These are phyloP conservation scores for Macheiramphus alcinus DNA, from an alignment of 2,113 vertebrate species.

Conservation along the genomic window DNA sequence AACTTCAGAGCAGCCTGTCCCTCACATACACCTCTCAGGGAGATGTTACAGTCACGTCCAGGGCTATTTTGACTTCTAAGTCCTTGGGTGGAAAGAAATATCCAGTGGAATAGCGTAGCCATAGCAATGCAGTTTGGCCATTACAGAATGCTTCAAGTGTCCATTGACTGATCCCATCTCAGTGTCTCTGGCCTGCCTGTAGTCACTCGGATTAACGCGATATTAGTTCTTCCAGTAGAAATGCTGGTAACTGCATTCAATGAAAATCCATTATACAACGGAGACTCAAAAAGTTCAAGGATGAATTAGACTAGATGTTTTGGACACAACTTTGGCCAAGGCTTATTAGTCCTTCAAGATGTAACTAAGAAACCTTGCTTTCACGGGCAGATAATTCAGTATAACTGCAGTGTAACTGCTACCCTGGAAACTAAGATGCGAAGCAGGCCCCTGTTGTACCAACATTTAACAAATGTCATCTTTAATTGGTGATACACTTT, in stretches of 20 bases:
- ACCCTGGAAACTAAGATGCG: not conserved
- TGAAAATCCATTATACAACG: not conserved
- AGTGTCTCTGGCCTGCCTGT: not conserved
- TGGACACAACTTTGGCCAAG: not conserved
- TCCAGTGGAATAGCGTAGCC: not conserved
- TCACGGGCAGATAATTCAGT: not conserved
- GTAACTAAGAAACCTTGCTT: constrained; percentile 18
- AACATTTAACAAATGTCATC: constrained; percentile 4
- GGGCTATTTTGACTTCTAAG: not conserved
- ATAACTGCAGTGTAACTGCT: not conserved
- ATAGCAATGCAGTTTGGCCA: not conserved
- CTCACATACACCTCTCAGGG: not conserved
- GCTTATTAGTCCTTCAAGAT: constrained; percentile 12
- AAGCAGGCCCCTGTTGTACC: not conserved
- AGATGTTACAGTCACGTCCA: fast-evolving
- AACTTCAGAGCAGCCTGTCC: fast-evolving
- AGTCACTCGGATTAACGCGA: not conserved
- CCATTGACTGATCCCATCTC: fast-evolving
- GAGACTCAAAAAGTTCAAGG: constrained; percentile 14
- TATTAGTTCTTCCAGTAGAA: not conserved
- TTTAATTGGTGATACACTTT: constrained; percentile 17
- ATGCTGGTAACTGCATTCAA: not conserved
- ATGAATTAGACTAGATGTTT: not conserved
- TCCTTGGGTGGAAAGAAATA: not conserved
- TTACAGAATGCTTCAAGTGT: not conserved